A percentile compares a stretch with the other conserved stretches of the same genome.
These are phyloP conservation scores for Hesperia comma DNA, from an alignment of 2,888 invertebrate species.

Conservation along the genomic window DNA sequence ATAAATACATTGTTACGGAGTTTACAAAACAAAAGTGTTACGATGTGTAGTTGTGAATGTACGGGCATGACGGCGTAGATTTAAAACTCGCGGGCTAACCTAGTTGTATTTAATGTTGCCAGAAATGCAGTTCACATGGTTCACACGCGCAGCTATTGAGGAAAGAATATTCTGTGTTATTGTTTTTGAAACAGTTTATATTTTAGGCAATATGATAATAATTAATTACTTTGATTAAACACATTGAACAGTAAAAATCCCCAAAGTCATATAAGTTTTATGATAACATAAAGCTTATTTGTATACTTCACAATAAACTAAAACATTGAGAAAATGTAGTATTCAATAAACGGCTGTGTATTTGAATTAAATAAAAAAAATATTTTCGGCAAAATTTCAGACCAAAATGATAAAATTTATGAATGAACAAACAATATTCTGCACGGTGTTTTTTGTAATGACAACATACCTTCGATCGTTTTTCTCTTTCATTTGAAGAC, in stretches of 20 bases:
- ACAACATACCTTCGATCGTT: conserved; percentile 67
- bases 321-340: too few species aligned
- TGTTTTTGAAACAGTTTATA: too few species aligned
- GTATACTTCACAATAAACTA: too few species aligned
- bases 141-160: neutral
- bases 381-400: neutral
- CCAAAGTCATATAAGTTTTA: too few species aligned
- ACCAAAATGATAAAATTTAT: conserved; percentile 9
- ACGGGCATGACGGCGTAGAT: neutral
- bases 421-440: conserved; percentile 43
- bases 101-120: conserved; percentile 4
- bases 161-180: too few species aligned
- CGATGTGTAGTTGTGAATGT: too few species aligned
- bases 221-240: too few species aligned
- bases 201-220: too few species aligned
- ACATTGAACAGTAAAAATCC: too few species aligned
- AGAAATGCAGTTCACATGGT: neutral
- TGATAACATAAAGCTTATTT: too few species aligned
- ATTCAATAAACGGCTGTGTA: too few species aligned
- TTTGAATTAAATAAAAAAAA: neutral
- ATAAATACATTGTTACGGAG: neutral
- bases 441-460: conserved; percentile 55
- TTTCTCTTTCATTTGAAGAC: conserved; percentile 78
- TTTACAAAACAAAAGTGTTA: neutral
- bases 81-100: conserved; percentile 7